A percentile compares a stretch with the other conserved stretches of the same genome.
Conservation (phyloP, 2,888 invertebrate genomes). For the Sphaerophoria taeniata region DNA sequence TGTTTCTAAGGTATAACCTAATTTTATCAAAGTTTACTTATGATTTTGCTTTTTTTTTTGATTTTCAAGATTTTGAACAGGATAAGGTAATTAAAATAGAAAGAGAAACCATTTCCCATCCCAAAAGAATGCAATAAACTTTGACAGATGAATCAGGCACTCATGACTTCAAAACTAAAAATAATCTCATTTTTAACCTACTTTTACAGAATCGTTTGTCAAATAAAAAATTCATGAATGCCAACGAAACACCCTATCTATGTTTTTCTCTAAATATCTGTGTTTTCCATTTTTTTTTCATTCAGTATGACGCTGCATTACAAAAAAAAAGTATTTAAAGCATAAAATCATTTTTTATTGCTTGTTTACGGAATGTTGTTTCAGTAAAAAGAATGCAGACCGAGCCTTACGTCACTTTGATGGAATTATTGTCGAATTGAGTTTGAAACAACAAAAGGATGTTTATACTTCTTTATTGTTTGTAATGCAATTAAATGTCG, state of each 20-base stretch:
- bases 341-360: slow-evolving; percentile 38
- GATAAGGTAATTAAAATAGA: slow-evolving; percentile 25
- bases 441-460: slow-evolving; percentile 1
- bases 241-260: slow-evolving; percentile 28
- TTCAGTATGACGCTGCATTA: background rate
- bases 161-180: slow-evolving; percentile 60
- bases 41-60: too few species aligned
- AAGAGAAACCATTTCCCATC: slow-evolving; percentile 39
- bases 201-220: slow-evolving; percentile 27
- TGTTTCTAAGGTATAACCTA: too few species aligned
- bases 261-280: slow-evolving; percentile 9
- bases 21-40: too few species aligned
- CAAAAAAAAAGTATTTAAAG: slow-evolving; percentile 5
- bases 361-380: slow-evolving; percentile 43
- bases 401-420: slow-evolving; percentile 30
- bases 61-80: too few species aligned
- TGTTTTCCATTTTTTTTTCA: background rate
- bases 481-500: slow-evolving; percentile 8
- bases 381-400: background rate
- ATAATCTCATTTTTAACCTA: slow-evolving; percentile 58
- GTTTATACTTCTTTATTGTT: background rate
- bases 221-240: slow-evolving; percentile 23
- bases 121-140: slow-evolving; percentile 70
- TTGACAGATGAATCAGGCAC: slow-evolving; percentile 59
- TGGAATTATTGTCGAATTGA: slow-evolving; percentile 25